Base-by-base conservation (phyloP, 2,888 invertebrate species). In the Sphecodes monilicornis region DNA sequence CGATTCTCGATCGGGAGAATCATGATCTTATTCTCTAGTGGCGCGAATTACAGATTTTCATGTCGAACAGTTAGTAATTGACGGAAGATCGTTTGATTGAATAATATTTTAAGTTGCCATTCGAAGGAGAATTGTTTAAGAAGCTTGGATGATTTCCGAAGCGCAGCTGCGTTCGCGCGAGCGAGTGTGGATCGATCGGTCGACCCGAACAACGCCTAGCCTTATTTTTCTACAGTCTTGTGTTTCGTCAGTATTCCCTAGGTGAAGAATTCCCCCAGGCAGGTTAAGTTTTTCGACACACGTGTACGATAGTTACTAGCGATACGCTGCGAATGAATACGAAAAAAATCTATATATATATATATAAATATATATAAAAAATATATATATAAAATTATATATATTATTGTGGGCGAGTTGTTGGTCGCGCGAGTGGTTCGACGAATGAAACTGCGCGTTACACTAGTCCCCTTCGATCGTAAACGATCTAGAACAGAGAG, bases 141-240 rank as follows among this genome's bases (percentile, higher is more conserved):
- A n/a, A n/a, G n/a, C n/a, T n/a, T n/a, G n/a, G n/a, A 36, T 39
- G 39, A 39, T 68, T 39, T 68, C 13, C 39, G 68, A 68, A 39
- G 68, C 68, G 39, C 36, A 68, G 68, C 39, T 57, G 69, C 76
- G 64, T 73, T 70, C 54, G 66, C 69, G 76, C 50, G 60, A 76
- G 70, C 41, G 71, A 36, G 68, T 26, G 73, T 68, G 64, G 71
- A 68, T 70, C 76, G 78, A 77, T 68, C 29, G 77, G 88, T 91
- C 86, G 89, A 89, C 82, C 89, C 85, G 89, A 77, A 91, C 85
- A 93, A 88, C 91, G 91, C 91, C 92, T 93, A 92, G 93, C 91
- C 92, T 94, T 94, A 94, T 94, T 94, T 94, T 94, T 94, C 93
- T 94, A 94, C 93, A 91, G 89, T 91, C 90, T 92, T 93, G 89